Percentiles rank a stretch among this genome's conserved stretches.
phyloP scores from a whole-genome alignment of 2,797 vertebrate species.

The Lerista edwardsae region DNA sequence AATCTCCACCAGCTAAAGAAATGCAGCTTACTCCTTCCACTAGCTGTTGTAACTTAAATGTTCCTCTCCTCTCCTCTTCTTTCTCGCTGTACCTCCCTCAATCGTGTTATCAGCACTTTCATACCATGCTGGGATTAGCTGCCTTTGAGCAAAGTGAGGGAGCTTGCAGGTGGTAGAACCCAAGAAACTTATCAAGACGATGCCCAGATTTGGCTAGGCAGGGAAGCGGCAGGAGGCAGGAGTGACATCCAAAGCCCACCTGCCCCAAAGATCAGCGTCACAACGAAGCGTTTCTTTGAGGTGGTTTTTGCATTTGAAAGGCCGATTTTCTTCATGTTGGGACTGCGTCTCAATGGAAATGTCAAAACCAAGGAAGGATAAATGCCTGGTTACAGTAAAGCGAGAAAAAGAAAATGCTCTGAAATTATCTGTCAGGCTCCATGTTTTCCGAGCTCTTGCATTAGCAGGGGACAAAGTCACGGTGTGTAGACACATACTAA shows the following conservation, averaged over 20 bases:
- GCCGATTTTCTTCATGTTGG: constrained; percentile 64
- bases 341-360: constrained; percentile 60
- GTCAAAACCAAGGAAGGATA: constrained; percentile 65
- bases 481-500: constrained; percentile 66
- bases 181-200: constrained; percentile 44
- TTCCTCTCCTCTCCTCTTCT: not conserved
- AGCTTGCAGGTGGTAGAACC: constrained; percentile 36
- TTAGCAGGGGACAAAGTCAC: constrained; percentile 62
- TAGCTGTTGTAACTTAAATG: not conserved
- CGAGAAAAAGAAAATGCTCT: constrained; percentile 44
- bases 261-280: constrained; percentile 55
- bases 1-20: not conserved
- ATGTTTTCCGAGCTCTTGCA: constrained; percentile 69
- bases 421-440: constrained; percentile 63
- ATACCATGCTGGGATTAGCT: constrained; percentile 43
- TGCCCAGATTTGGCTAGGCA: constrained; percentile 36
- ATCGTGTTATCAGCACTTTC: constrained; percentile 12
- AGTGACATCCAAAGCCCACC: constrained; percentile 51
- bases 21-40: not conserved
- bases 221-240: constrained; percentile 41
- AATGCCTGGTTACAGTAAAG: constrained; percentile 64
- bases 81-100: not conserved
- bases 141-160: constrained; percentile 20
- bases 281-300: constrained; percentile 48
- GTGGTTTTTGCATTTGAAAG: constrained; percentile 65